Evolutionary conservation across 2,888 invertebrate species (phyloP), one percentile per base, ranked within the genome.

Genomic region (Perizoma flavofasciatum): DNA sequence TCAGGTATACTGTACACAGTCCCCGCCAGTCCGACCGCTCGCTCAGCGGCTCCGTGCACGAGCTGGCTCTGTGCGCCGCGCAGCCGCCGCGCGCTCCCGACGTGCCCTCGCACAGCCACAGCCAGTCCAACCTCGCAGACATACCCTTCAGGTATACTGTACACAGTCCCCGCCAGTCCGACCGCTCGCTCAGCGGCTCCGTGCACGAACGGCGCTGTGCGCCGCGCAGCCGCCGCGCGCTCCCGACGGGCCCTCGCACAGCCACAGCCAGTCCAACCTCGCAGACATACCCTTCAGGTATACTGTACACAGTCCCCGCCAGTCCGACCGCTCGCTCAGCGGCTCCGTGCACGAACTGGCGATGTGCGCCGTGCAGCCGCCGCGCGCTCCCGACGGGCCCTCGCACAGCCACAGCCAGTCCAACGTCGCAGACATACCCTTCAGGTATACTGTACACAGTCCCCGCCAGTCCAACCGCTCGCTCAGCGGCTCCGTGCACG

Each of bases 371-470:
- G 50, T 53, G 43, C 61, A 56, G 75, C 83, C 88, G 50, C 83
- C 88, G 61, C 81, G 92, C 85, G 71, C 91, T 82, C 80, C 95
- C 73, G 96, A 96, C 55, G 95, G 96, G 54, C 97, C 97, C 85
- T 97, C 97, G 32, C 97, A 97, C 87, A 96, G 96, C 78, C 98
- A 98, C 86, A 97, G 96, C 77, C 98, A 98, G 85, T 97, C 97
- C 77, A 98, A 98, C 90, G 94, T 98, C 68, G 95, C 96, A 79
- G 97, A 97, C 77, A 83, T 96, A 74, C 95, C 96, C 11, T 96
- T 95, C 92, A 96, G 97, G 96, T 96, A 48, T 6, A 7, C 37
- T 37, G 37, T 37, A 4, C 10, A 7, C 46, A 33, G 33, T 96
- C 96, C 34, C 22, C n/a, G n/a, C n/a, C n/a, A n/a, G n/a, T 97